Evolutionary conservation across 2,113 vertebrate genomes (phyloP), one percentile per base, ranked within the genome.

Genomic region (Peromyscus leucopus): DNA sequence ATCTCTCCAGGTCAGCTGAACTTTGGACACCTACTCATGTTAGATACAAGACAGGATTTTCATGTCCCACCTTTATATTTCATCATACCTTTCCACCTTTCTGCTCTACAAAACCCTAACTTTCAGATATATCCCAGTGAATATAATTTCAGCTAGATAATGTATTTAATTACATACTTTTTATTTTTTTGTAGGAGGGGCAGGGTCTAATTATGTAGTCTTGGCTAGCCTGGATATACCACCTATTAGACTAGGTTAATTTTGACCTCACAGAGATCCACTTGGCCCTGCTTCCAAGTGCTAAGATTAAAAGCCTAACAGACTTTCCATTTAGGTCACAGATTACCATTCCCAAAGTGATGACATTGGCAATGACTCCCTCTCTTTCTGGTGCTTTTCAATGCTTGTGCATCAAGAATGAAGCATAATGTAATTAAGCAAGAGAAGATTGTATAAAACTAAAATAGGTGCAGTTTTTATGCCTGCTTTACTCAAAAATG

Each of bases 161-260:
- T 0, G 0, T 1, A 0, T 67, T 22, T 5, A 2, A 48, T 78
- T 3, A 42, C 67, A n/a, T 79, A 57, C 21, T 80, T 75, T 75
- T 72, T 17, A 71, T 11, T 6, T 33, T 42, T 51, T 8, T 39
- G 36, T 7, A 83, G 17, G n/a, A 83, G 24, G 33, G 57, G 6
- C 21, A 61, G n/a, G n/a, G n/a, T 61, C 80, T 61, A 61, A 83
- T 83, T 83, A 39, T 24, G 12, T 16, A 26, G 12, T 39, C 36
- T 59, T 26, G 5, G 22, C 5, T 61, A 39, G 21, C 55, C 57
- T 83, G n/a, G 22, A 61, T 26, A 22, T 36, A 5, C 51, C 61
- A 59, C 12, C 3, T 61, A 16, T 39, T 39, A 61, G 80, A 61
- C 33, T n/a, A 39, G 1, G 57, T 61, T 83, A n/a, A 28, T 1